phyloP scores from a whole-genome alignment of 2,113 vertebrate genomes.

The Pica pica region DNA sequence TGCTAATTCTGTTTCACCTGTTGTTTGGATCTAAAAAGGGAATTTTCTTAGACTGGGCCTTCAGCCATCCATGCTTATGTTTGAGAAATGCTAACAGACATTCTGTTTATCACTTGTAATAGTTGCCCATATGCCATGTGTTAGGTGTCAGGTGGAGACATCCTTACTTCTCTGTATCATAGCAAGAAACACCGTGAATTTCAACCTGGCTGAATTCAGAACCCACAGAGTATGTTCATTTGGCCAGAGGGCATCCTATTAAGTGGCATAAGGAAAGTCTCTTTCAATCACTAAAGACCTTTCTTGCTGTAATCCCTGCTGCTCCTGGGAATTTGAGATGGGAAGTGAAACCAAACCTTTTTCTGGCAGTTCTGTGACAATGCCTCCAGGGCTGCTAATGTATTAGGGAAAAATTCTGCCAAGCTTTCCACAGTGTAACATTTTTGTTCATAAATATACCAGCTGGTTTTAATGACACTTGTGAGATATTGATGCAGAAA shows the following conservation, averaged over 20 bases:
- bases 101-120: conserved; percentile 28
- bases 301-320: not conserved
- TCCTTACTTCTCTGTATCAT: not conserved
- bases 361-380: not conserved
- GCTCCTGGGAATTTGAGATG: not conserved
- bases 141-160: not conserved
- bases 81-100: conserved; percentile 25
- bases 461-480: not conserved
- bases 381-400: not conserved
- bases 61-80: not conserved
- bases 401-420: not conserved
- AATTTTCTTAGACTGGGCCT: not conserved
- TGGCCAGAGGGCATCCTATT: conserved; percentile 1
- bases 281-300: not conserved
- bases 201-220: not conserved
- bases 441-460: not conserved
- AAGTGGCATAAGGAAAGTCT: not conserved
- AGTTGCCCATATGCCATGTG: conserved; percentile 11
- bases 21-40: not conserved
- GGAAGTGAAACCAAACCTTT: not conserved
- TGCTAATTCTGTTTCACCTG: not conserved
- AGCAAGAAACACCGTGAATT: not conserved
- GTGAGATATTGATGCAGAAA: not conserved
- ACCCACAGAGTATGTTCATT: not conserved
- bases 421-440: not conserved